Base-by-base conservation (phyloP, 2,888 invertebrate genomes). In the Eupeodes latifasciatus region DNA sequence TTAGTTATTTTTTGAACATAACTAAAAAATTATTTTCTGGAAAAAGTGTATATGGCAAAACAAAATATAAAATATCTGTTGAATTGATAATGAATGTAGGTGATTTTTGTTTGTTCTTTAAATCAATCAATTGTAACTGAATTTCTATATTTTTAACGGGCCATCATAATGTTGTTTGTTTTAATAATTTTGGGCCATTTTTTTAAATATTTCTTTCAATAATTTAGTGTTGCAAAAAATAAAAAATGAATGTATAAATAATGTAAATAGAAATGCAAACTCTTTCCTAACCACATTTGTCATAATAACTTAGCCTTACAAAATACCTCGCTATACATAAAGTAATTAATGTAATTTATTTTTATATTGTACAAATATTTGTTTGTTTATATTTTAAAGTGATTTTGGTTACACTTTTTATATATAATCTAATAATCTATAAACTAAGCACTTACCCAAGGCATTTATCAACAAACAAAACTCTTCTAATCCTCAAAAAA, bases 401-500 rank as follows among this genome's bases (percentile, higher is more conserved):
- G 12, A 62, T 44, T 2, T 40, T 64, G 7, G 27, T 27, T 49
- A 27, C 9, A 49, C 27, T 27, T 27, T 27, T 66, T 2, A 44
- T 2, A 47, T 44, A 14, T 6, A 47, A 49, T 51, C 10, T 51
- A n/a, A 27, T 19, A 19, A 67, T 51, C n/a, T 67, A 19, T 36
- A 67, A 51, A 10, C 27, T 49, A 67, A 27, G n/a, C 49, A 67
- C 67, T 79, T 47, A 74, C 74, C 74, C 57, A 67, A 27, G 4
- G 67, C 11, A 16, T 91, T 66, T 49, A 0, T n/a, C 10, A 16
- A n/a, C 34, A 40, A 1, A 1, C 27, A 27, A 27, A 27, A 27
- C 27, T 27, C 27, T n/a, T 40, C 55, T 90, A 93, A 90, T 94
- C 93, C 55, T 94, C 93, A 81, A 94, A 93, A 82, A 94, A 94